Base-by-base conservation (phyloP, 2,888 invertebrate genomes). In the Beris morrisii region DNA sequence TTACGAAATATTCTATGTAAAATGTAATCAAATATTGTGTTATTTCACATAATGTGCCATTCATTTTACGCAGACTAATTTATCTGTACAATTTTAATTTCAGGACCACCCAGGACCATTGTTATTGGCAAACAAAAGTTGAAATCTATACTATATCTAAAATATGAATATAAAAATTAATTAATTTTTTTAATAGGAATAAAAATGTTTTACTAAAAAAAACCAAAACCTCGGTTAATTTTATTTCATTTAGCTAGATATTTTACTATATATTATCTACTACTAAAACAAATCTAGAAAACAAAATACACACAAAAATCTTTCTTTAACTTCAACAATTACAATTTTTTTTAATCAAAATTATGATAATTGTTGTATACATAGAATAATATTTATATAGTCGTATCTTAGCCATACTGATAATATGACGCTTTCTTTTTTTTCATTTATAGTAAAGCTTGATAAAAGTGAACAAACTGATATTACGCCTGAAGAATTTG, bases 401-500 rank as follows among this genome's bases (percentile, higher is more conserved):
- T 48, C n/a, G 44, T 22, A 22, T 22, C 22, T 22, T 22, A 22
- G 22, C 22, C 22, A 22, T 22, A 9, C 11, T 13, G 11, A 28
- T 58, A 13, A n/a, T 46, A 7, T 32, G n/a, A 43, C 15, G 12
- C 38, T 52, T 43, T 44, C 31, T 30, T 64, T 53, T 53, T 28
- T 31, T 64, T 64, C 45, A 32, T 28, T 44, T 66, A 44, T 72
- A 79, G 78, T 75, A 67, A 80, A 80, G 69, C 79, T 79, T 71
- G 79, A 80, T 72, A 80, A 80, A 69, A 77, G 78, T 58, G 79
- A 80, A 59, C 79, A 79, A 70, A 80, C 79, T 46, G 80, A 80
- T 64, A 75, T 78, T 59, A 74, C 77, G 46, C 77, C 76, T 0
- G 80, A 80, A 68, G 79, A 79, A 69, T 79, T 79, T 67, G 79